Percentiles rank a stretch among this genome's conserved stretches.
Conservation (phyloP, 1,140 invertebrate species). For the Musca vetustissima region DNA sequence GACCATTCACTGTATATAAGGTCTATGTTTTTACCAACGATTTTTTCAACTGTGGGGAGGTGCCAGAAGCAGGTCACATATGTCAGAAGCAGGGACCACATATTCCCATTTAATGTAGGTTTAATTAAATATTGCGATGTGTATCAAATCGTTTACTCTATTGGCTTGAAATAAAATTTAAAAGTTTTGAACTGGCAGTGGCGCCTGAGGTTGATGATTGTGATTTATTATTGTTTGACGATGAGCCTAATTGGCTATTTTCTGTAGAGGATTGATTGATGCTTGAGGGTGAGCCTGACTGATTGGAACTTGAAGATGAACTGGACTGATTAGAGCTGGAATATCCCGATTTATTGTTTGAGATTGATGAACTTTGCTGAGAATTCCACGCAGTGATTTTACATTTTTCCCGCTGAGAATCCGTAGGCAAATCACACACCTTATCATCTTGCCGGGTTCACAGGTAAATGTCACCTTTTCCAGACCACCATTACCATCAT, state of each 20-base stretch:
- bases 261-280: slow-evolving; percentile 12
- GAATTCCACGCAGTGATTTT: slow-evolving; percentile 40
- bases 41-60: too few relatives aligned
- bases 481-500: slow-evolving; percentile 58
- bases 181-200: too few relatives aligned
- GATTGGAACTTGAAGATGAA: slow-evolving; percentile 27
- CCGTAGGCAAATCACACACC: slow-evolving; percentile 60
- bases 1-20: too few relatives aligned
- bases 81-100: too few relatives aligned
- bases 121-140: too few relatives aligned
- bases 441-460: slow-evolving; percentile 58
- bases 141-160: too few relatives aligned
- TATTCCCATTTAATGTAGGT: too few relatives aligned
- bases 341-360: slow-evolving; percentile 25
- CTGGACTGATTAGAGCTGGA: too few relatives aligned
- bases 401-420: slow-evolving; percentile 60
- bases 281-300: slow-evolving; percentile 20
- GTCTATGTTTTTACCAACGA: too few relatives aligned
- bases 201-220: neutral
- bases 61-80: too few relatives aligned
- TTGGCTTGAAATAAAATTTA: too few relatives aligned
- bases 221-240: slow-evolving; percentile 17
- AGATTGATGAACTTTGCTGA: slow-evolving; percentile 24
- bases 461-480: slow-evolving; percentile 65
- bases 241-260: slow-evolving; percentile 22